These are phyloP conservation scores for Ictidomys tridecemlineatus DNA, from an alignment of 2,113 vertebrate genomes.

Conservation along the genomic window DNA sequence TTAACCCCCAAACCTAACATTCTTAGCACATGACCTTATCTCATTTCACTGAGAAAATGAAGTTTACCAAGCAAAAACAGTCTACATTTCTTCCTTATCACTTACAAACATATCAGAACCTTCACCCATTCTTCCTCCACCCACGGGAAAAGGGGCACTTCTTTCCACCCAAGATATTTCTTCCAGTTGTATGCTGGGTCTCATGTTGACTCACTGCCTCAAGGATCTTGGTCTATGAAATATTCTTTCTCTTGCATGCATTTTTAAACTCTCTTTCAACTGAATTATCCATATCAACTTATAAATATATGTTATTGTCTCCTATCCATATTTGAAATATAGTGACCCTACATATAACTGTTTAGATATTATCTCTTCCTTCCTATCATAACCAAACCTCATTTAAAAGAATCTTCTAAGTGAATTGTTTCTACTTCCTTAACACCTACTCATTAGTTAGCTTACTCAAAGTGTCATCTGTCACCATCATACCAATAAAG, in stretches of 20 bases:
- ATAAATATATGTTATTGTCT: neutral
- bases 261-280: constrained; percentile 24
- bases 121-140: neutral
- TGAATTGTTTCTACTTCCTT: neutral
- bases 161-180: neutral
- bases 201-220: neutral
- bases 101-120: neutral
- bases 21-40: neutral
- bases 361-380: constrained; percentile 44
- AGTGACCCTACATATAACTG: neutral
- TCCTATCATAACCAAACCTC: constrained; percentile 12
- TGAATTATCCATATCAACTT: neutral
- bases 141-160: neutral
- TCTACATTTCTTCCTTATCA: neutral
- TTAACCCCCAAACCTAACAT: neutral
- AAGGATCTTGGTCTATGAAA: neutral
- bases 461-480: neutral
- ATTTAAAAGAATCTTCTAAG: neutral
- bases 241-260: neutral
- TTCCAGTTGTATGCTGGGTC: neutral
- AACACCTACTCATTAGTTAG: neutral
- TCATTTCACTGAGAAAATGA: neutral
- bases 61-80: neutral
- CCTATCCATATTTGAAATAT: neutral
- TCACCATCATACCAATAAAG: neutral